phyloP scores from a whole-genome alignment of 2,888 invertebrate genomes.

The Machimus atricapillus region DNA sequence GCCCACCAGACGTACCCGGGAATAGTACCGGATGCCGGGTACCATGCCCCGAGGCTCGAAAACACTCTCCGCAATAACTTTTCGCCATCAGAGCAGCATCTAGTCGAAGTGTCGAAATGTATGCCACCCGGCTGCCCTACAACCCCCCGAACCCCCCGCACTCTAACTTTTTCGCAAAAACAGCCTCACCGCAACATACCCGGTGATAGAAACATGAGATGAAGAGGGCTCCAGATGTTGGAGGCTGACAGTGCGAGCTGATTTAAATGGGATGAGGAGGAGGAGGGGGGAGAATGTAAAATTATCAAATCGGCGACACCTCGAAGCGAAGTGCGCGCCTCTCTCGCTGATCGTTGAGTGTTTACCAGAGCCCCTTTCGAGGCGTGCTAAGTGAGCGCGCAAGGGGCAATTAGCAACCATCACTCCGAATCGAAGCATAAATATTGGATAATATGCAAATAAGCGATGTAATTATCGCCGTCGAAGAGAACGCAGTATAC shows the following conservation, averaged over 20 bases:
- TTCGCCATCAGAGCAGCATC: not conserved
- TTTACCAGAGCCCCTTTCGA: not conserved
- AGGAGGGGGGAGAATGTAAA: not conserved
- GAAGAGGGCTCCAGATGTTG: not conserved
- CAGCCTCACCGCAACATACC: not conserved
- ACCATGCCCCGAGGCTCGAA: not conserved
- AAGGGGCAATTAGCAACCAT: constrained; percentile 34
- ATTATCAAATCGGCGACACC: not conserved
- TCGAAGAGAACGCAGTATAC: not conserved
- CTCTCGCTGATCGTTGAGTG: not conserved
- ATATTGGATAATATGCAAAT: constrained; percentile 39
- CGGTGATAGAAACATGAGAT: not conserved
- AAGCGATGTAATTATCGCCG: constrained; percentile 29
- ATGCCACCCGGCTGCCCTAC: not conserved
- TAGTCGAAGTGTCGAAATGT: not conserved
- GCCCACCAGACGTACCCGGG: not conserved
- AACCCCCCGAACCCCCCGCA: not conserved
- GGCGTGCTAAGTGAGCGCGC: constrained; percentile 4
- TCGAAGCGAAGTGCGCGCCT: not conserved
- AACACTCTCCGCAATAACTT: not conserved
- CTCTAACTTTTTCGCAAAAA: not conserved
- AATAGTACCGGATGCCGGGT: not conserved
- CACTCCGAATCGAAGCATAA: constrained; percentile 30
- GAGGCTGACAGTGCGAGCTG: not conserved
- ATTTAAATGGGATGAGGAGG: not conserved